These are phyloP conservation scores for Dynastes maya DNA, from an alignment of 2,888 invertebrate species.

Conservation along the genomic window DNA sequence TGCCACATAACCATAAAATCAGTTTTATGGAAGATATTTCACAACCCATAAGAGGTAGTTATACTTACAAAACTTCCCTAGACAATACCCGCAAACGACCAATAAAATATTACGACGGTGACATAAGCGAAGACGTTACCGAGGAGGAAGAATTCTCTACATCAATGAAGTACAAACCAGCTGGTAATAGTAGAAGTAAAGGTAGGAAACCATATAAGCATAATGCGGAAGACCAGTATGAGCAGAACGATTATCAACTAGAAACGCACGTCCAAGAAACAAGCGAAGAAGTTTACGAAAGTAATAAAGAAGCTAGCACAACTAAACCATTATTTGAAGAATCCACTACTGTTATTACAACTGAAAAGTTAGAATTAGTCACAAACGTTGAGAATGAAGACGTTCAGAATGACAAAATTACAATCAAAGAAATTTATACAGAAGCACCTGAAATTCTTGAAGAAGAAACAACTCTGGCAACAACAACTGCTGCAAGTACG, in stretches of 20 bases:
- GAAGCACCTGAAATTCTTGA: slow-evolving; percentile 44
- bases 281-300: slow-evolving; percentile 44
- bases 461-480: slow-evolving; percentile 50
- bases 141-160: slow-evolving; percentile 14
- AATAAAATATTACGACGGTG: not conserved
- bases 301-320: slow-evolving; percentile 37
- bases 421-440: slow-evolving; percentile 55
- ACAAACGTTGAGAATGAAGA: slow-evolving; percentile 20
- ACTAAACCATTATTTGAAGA: slow-evolving; percentile 28
- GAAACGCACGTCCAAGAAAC: slow-evolving; percentile 34
- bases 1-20: slow-evolving; percentile 43
- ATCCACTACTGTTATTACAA: slow-evolving; percentile 22
- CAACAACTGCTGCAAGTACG: slow-evolving; percentile 53
- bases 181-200: not conserved
- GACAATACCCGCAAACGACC: not conserved
- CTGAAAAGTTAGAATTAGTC: not conserved
- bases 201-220: slow-evolving; percentile 1
- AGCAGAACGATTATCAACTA: slow-evolving; percentile 37
- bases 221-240: slow-evolving; percentile 13
- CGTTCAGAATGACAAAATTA: slow-evolving; percentile 51
- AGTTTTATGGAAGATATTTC: slow-evolving; percentile 33
- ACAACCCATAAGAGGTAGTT: slow-evolving; percentile 29
- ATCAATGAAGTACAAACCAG: not conserved
- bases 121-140: not conserved
- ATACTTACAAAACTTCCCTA: slow-evolving; percentile 27